Evolutionary conservation across 1,140 invertebrate genomes (phyloP), one percentile per base, ranked within the genome.

Genomic region (Coptotermes formosanus): DNA sequence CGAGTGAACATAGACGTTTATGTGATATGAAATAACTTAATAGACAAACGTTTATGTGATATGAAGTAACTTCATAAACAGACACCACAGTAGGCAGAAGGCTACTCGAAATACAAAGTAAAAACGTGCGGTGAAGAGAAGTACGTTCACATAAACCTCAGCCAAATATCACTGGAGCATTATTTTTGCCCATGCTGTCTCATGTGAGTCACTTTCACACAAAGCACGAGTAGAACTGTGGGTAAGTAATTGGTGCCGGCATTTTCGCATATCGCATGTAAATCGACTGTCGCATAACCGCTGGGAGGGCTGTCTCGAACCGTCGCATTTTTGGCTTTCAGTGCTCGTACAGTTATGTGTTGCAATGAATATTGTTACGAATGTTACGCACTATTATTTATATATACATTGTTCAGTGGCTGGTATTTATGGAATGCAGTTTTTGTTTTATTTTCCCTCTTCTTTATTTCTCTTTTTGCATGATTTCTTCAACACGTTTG

Each of bases 401-500:
- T 55, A 19, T 55, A 16, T 55, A 16, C 19, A 55, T 12, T 55
- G 14, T 48, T 48, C 14, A 55, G 19, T 55, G 64, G 64, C n/a
- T 75, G 25, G 8, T 75, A 30, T 55, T 55, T 30, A 69, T n/a
- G 64, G 64, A 75, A 75, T 75, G 64, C 64, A 30, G 19, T 55
- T 75, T n/a, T 75, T 75, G 8, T 75, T 75, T 64, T 64, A 64
- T 64, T 64, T 64, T 75, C 32, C 55, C 9, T 85, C 38, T 85
- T 25, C 38, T 69, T 64, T 85, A 43, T 85, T 85, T 85, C 38
- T 43, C 25, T 85, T 43, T 55, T 25, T 55, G 55, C 44, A 59
- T 43, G 59, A 48, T 23, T 55, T 85, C 44, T 52, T 85, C 32
- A 59, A 30, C 84, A 92, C 91, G 87, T 84, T 89, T 86, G 92